Evolutionary conservation across 1,140 invertebrate species (phyloP), one percentile per base, ranked within the genome.

Genomic region (Ips nitidus): DNA sequence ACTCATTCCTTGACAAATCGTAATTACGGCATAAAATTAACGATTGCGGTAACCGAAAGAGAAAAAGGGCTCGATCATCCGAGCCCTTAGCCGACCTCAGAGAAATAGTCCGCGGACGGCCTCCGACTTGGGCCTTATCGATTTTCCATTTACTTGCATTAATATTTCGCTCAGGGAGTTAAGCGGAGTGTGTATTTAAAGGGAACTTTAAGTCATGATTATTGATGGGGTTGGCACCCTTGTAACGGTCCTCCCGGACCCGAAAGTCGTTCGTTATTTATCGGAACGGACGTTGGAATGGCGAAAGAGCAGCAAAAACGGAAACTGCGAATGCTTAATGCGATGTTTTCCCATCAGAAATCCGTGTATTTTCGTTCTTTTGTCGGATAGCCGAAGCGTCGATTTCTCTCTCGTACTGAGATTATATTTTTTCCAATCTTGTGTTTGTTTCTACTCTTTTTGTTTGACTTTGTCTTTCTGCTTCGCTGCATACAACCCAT

Each of bases 111-210:
- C 66, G 66, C 50, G 38, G 41, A 55, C 55, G 56, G 56, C 53
- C 55, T 66, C 39, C 38, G 57, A 52, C 58, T 71, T 75, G 66
- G 55, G 69, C 70, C 59, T 69, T 76, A 76, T 76, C 74, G 75
- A 76, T 76, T 76, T 75, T 75, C 75, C 75, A 76, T 76, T 76
- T 76, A 74, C 66, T 75, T 73, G 75, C 74, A 76, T 76, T 76
- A 76, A 76, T 76, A 76, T 76, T 76, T 75, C 73, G 74, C 75
- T 72, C 71, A 60, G 74, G 73, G 75, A 76, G 75, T 75, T 76
- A 75, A 75, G 70, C 72, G 73, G 70, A 75, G 74, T 76, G 75
- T 76, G 74, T 76, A 75, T 76, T 76, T 76, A 76, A 73, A 76
- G 75, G 73, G 75, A 75, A 76, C 71, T 75, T 67, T 69, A 70